Evolutionary conservation across 2,797 vertebrate species (phyloP).

Genomic region (Falco naumanni): DNA sequence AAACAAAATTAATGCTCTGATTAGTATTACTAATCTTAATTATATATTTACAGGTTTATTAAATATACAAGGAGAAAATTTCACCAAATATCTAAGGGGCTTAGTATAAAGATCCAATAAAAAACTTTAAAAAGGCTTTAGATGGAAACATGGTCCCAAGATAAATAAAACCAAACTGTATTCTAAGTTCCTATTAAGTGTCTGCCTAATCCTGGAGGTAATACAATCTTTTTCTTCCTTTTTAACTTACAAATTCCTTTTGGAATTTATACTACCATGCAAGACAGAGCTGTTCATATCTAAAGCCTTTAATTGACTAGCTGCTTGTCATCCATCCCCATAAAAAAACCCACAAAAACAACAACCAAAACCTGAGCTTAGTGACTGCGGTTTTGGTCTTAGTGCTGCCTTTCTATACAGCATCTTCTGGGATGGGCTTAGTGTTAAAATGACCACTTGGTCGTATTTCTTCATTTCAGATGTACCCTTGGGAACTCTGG

Average conservation of each 20-base stretch:
- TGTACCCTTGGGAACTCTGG: neutral
- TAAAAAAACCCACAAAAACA: neutral
- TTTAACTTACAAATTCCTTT: neutral
- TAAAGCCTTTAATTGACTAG: neutral
- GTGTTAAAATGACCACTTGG: neutral
- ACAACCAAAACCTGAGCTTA: fast-evolving
- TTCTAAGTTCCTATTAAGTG: neutral
- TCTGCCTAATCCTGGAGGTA: neutral
- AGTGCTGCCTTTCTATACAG: neutral
- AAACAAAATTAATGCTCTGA: constrained; percentile 24
- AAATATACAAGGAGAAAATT: constrained; percentile 15
- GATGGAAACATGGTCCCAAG: neutral
- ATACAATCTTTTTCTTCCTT: neutral
- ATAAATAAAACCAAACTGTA: neutral
- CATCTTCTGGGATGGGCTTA: neutral
- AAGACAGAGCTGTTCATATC: neutral
- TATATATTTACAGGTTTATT: constrained; percentile 36
- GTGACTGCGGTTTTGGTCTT: neutral
- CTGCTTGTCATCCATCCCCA: neutral
- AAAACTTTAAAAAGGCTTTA: neutral
- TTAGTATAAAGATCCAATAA: neutral
- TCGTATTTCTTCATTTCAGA: neutral
- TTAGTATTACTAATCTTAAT: constrained; percentile 51
- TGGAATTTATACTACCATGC: neutral
- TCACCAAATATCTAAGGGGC: neutral